These are phyloP conservation scores for Cheirogaleus major DNA, from an alignment of 2,797 vertebrate species.

Conservation along the genomic window DNA sequence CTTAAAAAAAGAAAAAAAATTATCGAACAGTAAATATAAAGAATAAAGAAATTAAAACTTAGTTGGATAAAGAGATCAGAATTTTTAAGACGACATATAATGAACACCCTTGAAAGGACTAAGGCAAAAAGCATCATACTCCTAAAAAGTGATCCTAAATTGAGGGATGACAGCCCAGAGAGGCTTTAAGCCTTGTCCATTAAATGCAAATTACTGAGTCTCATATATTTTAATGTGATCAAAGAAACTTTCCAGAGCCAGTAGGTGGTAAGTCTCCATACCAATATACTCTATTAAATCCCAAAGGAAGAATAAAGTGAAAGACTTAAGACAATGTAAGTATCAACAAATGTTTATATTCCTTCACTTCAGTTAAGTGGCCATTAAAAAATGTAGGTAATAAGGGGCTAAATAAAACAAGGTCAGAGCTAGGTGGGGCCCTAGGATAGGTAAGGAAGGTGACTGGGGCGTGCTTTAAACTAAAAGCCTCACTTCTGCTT, in stretches of 20 bases:
- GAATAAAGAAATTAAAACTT: conserved; percentile 24
- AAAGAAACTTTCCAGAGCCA: conserved; percentile 26
- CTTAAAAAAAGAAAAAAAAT: not conserved
- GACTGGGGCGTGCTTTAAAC: not conserved
- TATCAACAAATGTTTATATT: conserved; percentile 27
- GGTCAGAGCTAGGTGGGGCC: not conserved
- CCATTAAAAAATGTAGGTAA: not conserved
- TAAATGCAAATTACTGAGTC: conserved; percentile 17
- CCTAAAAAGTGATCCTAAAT: conserved; percentile 13
- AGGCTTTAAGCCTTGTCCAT: not conserved
- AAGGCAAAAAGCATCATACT: not conserved
- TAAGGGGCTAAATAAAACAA: not conserved
- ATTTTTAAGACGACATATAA: conserved; percentile 18
- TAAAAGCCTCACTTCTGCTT: not conserved
- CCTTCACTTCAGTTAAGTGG: conserved; percentile 16
- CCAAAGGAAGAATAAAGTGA: conserved; percentile 5
- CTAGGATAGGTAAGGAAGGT: conserved; percentile 10
- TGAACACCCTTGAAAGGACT: conserved; percentile 21
- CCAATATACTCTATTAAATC: conserved; percentile 2
- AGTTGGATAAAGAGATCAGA: not conserved
- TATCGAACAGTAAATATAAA: not conserved
- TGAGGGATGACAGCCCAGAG: not conserved
- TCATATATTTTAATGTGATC: not conserved
- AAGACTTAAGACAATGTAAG: not conserved
- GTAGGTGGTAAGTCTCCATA: conserved; percentile 8